Evolutionary conservation across 2,888 invertebrate species (phyloP), one percentile per base, ranked within the genome.

Genomic region (Mimumesa dahlbomi): DNA sequence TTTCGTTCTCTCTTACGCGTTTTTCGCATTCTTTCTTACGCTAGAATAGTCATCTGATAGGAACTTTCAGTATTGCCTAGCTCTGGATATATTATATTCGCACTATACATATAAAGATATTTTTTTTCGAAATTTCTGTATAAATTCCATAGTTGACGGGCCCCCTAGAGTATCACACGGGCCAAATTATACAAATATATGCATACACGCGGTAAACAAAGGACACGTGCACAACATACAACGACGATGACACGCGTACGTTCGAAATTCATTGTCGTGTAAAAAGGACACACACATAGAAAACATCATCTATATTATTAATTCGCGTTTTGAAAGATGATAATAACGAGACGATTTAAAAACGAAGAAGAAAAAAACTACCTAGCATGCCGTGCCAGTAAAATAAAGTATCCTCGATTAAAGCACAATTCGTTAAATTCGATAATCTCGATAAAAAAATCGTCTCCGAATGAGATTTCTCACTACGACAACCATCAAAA

Each of bases 11-110:
- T 52, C 72, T 66, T 57, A 66, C 72, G 43, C 40, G 40, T 67
- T 54, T 53, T 29, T 65, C 25, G 48, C 57, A 76, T 73, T 81
- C 65, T 76, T 68, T 69, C 85, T 82, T 84, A 83, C 73, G 81
- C 85, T 84, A 85, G 83, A 86, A 86, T 88, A 87, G 85, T 88
- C 84, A 88, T 87, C 85, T 87, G 85, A 89, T 89, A 89, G 89
- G 89, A 89, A 89, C 89, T 89, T 89, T 89, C 87, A 88, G 85
- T 89, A 89, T 89, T 88, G 88, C 88, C 87, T 88, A 89, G 82
- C 85, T 87, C 87, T 89, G 88, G 85, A 88, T 89, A 89, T 88
- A 87, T 87, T 86, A 88, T 84, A 74, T 74, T 76, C 67, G 58
- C 52, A 54, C 71, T 81, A 66, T 81, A 77, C 79, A 83, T 77